Conservation (phyloP, 2,113 vertebrate genomes). For the Onychorhynchus coronatus region DNA sequence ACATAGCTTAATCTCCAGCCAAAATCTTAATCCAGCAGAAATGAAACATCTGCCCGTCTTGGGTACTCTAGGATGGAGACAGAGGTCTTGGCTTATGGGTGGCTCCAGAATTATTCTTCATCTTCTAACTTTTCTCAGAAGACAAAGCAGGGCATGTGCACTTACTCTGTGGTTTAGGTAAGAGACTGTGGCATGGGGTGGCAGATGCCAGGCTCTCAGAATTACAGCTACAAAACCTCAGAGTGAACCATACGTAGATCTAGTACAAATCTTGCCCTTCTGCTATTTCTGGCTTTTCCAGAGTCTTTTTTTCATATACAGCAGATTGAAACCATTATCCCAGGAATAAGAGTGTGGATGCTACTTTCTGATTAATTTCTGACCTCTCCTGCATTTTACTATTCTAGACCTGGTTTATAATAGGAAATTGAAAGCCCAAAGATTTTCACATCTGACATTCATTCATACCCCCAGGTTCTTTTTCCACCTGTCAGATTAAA, state of each 20-base stretch:
- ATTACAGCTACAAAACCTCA: not conserved
- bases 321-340: slow-evolving; percentile 14
- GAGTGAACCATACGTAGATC: not conserved
- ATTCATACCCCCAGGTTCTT: slow-evolving; percentile 1
- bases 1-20: slow-evolving; percentile 14
- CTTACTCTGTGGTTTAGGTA: not conserved
- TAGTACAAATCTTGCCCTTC: not conserved
- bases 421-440: slow-evolving; percentile 11
- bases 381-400: slow-evolving; percentile 18
- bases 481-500: not conserved
- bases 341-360: not conserved
- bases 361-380: not conserved
- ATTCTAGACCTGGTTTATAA: not conserved
- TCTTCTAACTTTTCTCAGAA: not conserved
- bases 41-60: slow-evolving; percentile 4
- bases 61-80: not conserved
- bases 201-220: not conserved
- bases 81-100: not conserved
- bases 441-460: slow-evolving; percentile 33
- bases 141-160: not conserved
- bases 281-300: slow-evolving; percentile 9
- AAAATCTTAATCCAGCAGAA: slow-evolving; percentile 54
- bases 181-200: not conserved
- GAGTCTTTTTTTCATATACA: not conserved
- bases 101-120: not conserved